Base-by-base conservation (phyloP, 2,888 invertebrate species). In the Hypolimnas misippus region DNA sequence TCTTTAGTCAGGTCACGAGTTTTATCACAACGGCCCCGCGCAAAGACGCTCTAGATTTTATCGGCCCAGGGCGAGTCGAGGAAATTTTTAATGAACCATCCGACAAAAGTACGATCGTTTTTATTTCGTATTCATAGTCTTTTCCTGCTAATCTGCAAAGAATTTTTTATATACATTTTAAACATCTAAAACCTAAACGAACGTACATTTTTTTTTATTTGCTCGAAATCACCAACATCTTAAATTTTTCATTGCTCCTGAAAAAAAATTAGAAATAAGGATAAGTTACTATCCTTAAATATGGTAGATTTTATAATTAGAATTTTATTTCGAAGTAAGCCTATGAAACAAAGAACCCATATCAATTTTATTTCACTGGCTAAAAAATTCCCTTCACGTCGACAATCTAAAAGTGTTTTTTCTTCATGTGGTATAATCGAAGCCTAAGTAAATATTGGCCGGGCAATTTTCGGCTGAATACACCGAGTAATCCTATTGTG, bases 1-100 rank as follows among this genome's bases (percentile, higher is more conserved):
- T 77, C 72, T 76, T 59, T 68, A 75, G 67, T 62, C 77, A 56
- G 77, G 77, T 81, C 82, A 81, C 79, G 80, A 69, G 67, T 58
- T 71, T 74, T 75, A 81, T 82, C 78, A 72, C 66, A 70, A 70
- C 65, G 69, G 69, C 57, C 70, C 69, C 65, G 67, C 59, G 69
- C 69, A 62, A 69, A 69, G 70, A 69, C 71, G 69, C 70, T 71
- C 72, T 70, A 75, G 76, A 76, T 79, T 77, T 79, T 76, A 73
- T 76, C 76, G 62, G 68, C 65, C 55, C 74, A 31, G 71, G 61
- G 63, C 64, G 66, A 70, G 67, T 62, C 59, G 66, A 55, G 63
- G 70, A 73, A 67, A 68, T 66, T 76, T 75, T 73, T 73, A 76
- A 76, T 76, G 74, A 75, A 68, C 57, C 33, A n/a, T 31, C 8